A percentile compares a stretch with the other conserved stretches of the same genome.
Evolutionary conservation across 2,888 invertebrate species (phyloP).

Genomic region (Drosophila neonasuta): DNA sequence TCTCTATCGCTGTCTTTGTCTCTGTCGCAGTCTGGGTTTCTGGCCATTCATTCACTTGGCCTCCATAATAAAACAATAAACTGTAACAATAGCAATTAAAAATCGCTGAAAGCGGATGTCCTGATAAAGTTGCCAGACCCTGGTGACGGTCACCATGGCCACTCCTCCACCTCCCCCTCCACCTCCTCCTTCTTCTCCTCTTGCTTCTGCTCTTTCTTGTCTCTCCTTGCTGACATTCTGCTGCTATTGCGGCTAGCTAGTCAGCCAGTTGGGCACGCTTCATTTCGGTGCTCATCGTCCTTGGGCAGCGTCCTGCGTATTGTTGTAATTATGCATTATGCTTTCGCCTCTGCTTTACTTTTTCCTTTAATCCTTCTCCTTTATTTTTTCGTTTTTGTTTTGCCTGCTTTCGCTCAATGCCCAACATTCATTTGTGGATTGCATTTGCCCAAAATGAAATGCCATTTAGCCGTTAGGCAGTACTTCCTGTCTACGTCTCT

Average conservation of each 20-base stretch:
- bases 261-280: constrained; percentile 48
- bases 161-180: neutral
- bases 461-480: constrained; percentile 24
- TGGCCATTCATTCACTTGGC: constrained; percentile 72
- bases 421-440: constrained; percentile 39
- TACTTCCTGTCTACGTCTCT: neutral
- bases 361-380: constrained; percentile 32
- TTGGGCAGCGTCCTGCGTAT: constrained; percentile 56
- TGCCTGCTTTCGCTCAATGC: constrained; percentile 12
- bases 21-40: constrained; percentile 35
- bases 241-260: constrained; percentile 30
- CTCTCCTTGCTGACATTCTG: neutral
- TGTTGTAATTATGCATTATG: constrained; percentile 75
- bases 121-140: constrained; percentile 73
- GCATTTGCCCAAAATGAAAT: constrained; percentile 48
- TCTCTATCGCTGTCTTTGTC: neutral
- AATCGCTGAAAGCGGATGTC: constrained; percentile 78
- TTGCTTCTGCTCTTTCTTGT: neutral
- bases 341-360: constrained; percentile 34
- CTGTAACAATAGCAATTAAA: constrained; percentile 77
- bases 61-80: constrained; percentile 75
- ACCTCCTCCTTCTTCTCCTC: neutral
- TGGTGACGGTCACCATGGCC: constrained; percentile 15
- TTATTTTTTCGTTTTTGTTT: constrained; percentile 6
- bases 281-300: constrained; percentile 57